These are phyloP conservation scores for Hippocampus zosterae DNA, from an alignment of 2,113 vertebrate genomes.

Conservation along the genomic window DNA sequence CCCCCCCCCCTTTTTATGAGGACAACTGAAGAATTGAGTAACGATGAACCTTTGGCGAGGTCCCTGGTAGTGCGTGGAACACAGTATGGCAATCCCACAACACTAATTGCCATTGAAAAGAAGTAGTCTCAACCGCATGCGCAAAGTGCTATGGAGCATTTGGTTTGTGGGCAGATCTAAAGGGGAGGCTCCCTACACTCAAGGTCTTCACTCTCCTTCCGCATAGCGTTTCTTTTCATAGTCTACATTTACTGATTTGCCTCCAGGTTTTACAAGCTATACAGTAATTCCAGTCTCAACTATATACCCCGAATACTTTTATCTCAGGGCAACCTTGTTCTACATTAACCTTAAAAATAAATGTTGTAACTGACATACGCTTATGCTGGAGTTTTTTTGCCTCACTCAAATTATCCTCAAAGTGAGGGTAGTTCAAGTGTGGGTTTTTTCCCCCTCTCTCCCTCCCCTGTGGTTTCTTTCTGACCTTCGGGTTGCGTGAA, in stretches of 20 bases:
- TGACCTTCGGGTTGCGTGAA: too few relatives aligned
- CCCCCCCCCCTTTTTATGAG: slow-evolving; percentile 30
- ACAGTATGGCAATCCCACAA: slow-evolving; percentile 41
- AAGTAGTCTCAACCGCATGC: slow-evolving; percentile 38
- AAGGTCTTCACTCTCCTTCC: slow-evolving; percentile 28
- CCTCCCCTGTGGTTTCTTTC: too few relatives aligned
- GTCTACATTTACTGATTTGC: slow-evolving; percentile 13
- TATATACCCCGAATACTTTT: too few relatives aligned
- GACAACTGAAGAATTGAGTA: slow-evolving; percentile 35
- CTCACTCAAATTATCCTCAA: too few relatives aligned
- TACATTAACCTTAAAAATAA: too few relatives aligned
- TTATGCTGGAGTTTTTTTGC: too few relatives aligned
- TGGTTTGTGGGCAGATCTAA: slow-evolving; percentile 33
- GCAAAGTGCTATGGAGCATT: slow-evolving; percentile 13
- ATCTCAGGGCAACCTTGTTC: too few relatives aligned
- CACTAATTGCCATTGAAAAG: slow-evolving; percentile 70
- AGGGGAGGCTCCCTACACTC: slow-evolving; percentile 31
- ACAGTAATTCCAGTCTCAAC: background rate
- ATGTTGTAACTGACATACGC: too few relatives aligned
- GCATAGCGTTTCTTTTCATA: slow-evolving; percentile 21
- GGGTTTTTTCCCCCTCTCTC: too few relatives aligned
- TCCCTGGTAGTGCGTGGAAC: background rate
- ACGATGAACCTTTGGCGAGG: slow-evolving; percentile 16
- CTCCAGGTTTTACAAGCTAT: slow-evolving; percentile 7
- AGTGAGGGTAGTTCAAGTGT: too few relatives aligned